phyloP scores from a whole-genome alignment of 2,888 invertebrate species.

The Atrina japonica region DNA sequence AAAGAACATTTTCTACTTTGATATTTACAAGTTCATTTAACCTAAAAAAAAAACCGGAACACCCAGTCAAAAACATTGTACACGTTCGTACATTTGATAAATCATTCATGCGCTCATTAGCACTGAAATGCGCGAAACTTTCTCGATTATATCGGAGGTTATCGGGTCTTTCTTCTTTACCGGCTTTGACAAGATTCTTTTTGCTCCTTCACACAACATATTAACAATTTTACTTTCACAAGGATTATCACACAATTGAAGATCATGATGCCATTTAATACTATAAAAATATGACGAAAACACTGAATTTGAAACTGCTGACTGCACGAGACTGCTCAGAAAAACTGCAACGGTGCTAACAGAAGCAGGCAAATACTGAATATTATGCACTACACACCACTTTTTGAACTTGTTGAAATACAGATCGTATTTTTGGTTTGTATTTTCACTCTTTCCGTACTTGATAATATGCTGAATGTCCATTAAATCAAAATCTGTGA shows the following conservation, averaged over 20 bases:
- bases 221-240: too few species aligned
- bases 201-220: constrained; percentile 16
- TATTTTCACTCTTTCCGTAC: constrained; percentile 15
- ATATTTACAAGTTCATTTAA: constrained; percentile 31
- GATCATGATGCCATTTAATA: too few species aligned
- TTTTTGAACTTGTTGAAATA: constrained; percentile 27
- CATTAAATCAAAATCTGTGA: too few species aligned
- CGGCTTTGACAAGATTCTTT: constrained; percentile 10
- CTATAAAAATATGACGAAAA: too few species aligned
- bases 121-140: too few species aligned
- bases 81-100: too few species aligned
- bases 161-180: constrained; percentile 27
- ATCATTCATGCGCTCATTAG: too few species aligned
- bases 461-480: constrained; percentile 5
- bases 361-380: constrained; percentile 30
- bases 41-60: constrained; percentile 28
- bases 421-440: constrained; percentile 21
- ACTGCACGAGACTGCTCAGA: too few species aligned
- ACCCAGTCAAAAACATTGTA: constrained; percentile 24
- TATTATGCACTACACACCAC: too few species aligned
- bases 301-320: constrained; percentile 32
- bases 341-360: constrained; percentile 29
- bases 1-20: constrained; percentile 12
- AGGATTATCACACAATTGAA: too few species aligned
- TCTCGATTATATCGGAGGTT: constrained; percentile 5